phyloP scores from a whole-genome alignment of 2,888 invertebrate species.

The Anodontia alba region DNA sequence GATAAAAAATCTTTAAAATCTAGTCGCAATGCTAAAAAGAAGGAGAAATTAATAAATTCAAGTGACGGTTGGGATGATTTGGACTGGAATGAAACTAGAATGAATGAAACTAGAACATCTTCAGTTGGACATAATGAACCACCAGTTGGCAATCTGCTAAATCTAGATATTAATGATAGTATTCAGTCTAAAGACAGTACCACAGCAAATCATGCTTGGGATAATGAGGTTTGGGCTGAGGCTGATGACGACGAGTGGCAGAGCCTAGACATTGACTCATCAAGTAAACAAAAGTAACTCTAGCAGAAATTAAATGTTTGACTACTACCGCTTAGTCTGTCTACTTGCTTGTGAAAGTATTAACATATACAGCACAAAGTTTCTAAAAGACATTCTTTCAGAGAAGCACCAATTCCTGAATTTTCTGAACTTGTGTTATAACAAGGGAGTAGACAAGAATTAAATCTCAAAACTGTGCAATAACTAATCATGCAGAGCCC shows the following conservation, averaged over 20 bases:
- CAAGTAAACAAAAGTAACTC: constrained; percentile 62
- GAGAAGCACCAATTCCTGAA: too few relatives aligned
- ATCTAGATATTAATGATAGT: constrained; percentile 73
- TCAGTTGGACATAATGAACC: constrained; percentile 75
- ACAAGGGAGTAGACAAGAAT: too few relatives aligned
- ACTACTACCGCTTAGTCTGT: too few relatives aligned
- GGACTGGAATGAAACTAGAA: constrained; percentile 74
- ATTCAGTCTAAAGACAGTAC: constrained; percentile 49
- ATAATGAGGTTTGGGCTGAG: constrained; percentile 82
- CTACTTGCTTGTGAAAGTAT: too few relatives aligned
- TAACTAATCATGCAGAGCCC: too few relatives aligned
- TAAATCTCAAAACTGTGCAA: too few relatives aligned
- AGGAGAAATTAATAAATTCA: constrained; percentile 55
- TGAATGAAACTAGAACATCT: constrained; percentile 67
- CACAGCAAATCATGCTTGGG: constrained; percentile 73
- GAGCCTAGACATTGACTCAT: constrained; percentile 73
- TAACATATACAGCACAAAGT: too few relatives aligned
- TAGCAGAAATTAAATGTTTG: background rate
- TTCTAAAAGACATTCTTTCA: too few relatives aligned
- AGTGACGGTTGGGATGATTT: constrained; percentile 53
- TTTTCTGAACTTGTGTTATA: too few relatives aligned
- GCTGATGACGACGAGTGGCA: constrained; percentile 81
- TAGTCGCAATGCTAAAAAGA: constrained; percentile 66
- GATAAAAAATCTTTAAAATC: constrained; percentile 65
- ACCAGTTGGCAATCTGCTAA: constrained; percentile 79